These are phyloP conservation scores for Thymelicus sylvestris DNA, from an alignment of 2,888 invertebrate species.

Conservation along the genomic window DNA sequence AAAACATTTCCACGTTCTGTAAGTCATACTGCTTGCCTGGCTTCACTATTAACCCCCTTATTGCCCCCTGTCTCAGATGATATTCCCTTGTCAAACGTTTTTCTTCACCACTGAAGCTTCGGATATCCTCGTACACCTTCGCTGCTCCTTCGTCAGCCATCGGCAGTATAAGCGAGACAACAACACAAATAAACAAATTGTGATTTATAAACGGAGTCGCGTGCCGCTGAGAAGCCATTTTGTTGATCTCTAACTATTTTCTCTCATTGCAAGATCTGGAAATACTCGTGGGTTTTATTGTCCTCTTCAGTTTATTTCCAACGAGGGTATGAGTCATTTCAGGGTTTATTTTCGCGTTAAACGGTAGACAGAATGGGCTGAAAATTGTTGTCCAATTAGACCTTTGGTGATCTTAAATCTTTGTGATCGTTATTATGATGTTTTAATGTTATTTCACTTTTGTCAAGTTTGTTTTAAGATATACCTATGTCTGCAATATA, in stretches of 20 bases:
- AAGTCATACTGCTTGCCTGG: conserved; percentile 86
- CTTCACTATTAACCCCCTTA: conserved; percentile 88
- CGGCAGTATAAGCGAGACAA: conserved; percentile 75
- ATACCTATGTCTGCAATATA: no score
- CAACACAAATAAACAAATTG: conserved; percentile 80
- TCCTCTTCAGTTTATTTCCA: conserved; percentile 56
- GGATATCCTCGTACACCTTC: conserved; percentile 66
- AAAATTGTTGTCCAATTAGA: conserved; percentile 2
- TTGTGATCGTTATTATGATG: background rate
- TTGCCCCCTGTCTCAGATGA: conserved; percentile 87
- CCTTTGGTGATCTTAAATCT: background rate
- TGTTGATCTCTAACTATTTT: conserved; percentile 73
- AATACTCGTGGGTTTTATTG: conserved; percentile 53
- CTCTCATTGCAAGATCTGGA: conserved; percentile 49
- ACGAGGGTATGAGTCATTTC: conserved; percentile 58
- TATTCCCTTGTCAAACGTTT: conserved; percentile 85
- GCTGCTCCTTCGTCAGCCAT: conserved; percentile 70
- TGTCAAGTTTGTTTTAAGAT: no score
- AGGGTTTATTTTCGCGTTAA: conserved; percentile 27
- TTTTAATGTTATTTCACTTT: no score
- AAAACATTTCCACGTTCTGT: conserved; percentile 89
- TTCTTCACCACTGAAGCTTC: conserved; percentile 64
- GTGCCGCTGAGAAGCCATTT: conserved; percentile 78
- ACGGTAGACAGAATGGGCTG: conserved; percentile 16
- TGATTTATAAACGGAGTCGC: conserved; percentile 76